Percentiles rank a stretch among this genome's conserved stretches.
Evolutionary conservation across 2,888 invertebrate species (phyloP).

Genomic region (Oligia fasciuncula): DNA sequence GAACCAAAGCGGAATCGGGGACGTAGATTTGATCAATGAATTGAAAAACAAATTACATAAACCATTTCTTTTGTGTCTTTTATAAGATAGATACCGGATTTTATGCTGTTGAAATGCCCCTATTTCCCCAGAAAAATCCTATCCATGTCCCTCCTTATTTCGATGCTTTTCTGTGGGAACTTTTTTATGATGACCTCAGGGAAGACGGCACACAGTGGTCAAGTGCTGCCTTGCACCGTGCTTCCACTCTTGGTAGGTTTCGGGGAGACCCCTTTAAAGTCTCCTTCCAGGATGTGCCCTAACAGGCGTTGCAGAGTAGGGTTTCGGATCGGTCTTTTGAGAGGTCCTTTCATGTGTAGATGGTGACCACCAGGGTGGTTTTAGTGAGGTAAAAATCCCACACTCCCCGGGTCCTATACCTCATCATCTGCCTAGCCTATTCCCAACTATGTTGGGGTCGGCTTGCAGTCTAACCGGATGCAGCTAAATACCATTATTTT

Average conservation of each 20-base stretch:
- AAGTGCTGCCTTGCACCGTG: not conserved
- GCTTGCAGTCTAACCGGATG: no score
- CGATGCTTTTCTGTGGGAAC: not conserved
- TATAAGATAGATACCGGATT: not conserved
- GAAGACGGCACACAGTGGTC: not conserved
- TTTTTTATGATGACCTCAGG: not conserved
- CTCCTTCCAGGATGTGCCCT: not conserved
- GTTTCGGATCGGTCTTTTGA: not conserved
- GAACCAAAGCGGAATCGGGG: conserved; percentile 28
- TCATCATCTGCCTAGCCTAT: no score
- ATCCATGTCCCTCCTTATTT: not conserved
- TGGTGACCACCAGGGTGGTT: not conserved
- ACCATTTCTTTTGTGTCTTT: conserved; percentile 23
- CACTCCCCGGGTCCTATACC: not conserved
- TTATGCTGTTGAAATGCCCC: not conserved
- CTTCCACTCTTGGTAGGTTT: not conserved
- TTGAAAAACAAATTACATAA: conserved; percentile 28
- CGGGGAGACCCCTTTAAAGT: not conserved
- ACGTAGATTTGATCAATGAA: conserved; percentile 35
- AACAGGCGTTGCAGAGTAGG: not conserved
- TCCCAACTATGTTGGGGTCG: no score
- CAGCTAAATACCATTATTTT: no score
- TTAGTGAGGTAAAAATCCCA: not conserved
- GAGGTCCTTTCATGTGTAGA: no score
- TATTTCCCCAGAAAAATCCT: no score